These are phyloP conservation scores for Littorina saxatilis DNA, from an alignment of 1,140 invertebrate species.

Conservation along the genomic window DNA sequence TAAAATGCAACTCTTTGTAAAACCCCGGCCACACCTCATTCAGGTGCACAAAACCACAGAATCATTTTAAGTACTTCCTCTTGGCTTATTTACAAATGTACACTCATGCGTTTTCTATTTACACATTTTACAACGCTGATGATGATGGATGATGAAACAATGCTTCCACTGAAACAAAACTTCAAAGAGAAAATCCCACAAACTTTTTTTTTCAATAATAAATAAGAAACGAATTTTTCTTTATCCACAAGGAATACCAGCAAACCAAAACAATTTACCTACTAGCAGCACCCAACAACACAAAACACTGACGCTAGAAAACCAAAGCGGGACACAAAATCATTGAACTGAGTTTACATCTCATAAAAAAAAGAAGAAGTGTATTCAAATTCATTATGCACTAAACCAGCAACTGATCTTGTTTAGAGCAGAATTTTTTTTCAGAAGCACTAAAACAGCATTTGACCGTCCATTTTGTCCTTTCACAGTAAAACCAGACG, in stretches of 20 bases:
- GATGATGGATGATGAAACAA: not conserved
- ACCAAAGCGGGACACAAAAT: not conserved
- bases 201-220: too few species aligned
- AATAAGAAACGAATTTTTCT: not conserved
- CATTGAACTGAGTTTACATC: too few species aligned
- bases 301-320: not conserved
- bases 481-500: too few species aligned
- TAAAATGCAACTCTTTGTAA: not conserved
- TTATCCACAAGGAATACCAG: not conserved
- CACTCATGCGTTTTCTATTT: not conserved
- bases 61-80: constrained; percentile 9
- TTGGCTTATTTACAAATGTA: constrained; percentile 9
- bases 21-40: not conserved
- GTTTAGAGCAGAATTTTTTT: too few species aligned
- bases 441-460: too few species aligned
- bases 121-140: not conserved
- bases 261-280: not conserved
- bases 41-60: not conserved
- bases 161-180: not conserved
- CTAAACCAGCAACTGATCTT: too few species aligned
- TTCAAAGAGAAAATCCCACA: not conserved
- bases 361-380: too few species aligned
- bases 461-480: too few species aligned
- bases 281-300: too few species aligned
- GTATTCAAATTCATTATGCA: too few species aligned